Base-by-base conservation (phyloP, 2,113 vertebrate species). In the Butorides virescens region DNA sequence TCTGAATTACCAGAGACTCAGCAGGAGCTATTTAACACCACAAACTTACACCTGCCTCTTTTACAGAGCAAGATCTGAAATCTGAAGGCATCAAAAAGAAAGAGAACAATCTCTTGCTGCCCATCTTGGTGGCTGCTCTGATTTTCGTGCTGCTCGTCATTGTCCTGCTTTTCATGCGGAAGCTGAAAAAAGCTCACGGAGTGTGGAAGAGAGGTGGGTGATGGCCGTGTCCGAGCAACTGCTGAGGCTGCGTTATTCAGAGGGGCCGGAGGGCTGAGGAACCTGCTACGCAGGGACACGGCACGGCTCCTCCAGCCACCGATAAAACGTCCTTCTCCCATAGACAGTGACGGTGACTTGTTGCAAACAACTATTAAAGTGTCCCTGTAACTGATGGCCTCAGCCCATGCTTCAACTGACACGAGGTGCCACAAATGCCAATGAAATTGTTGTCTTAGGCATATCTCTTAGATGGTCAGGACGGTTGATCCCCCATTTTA, bases 181-280 rank as follows among this genome's bases (percentile, higher is more conserved):
- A 99, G 95, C 97, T 99, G 72, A 98, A 98, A 70, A 99, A 97
- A 97, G 99, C 99, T 4, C 99, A 99, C 1, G 50, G 98, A 4
- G 25, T 86, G 29, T 99, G 99, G 99, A 99, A 98, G 71, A 99
- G 91, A 98, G 99, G 99, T 99, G 73, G 92, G 97, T 36, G 18
- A 39, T 5, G 29, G 7, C 14, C 19, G 42, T 55, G 44, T 18
- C 56, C 3, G 0, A 39, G 47, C n/a, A 25, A 7, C 8, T 30
- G 44, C 55, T 56, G 36, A 6, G 0, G 2, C 19, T 55, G 50
- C 27, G 74, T 86, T 30, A 30, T 72, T 47, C 22, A 44, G 52
- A 29, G 29, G 32, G 26, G 36, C 16, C 10, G 39, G 32, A 55
- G 21, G 49, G 44, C 68, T 11, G 42, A 81, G 63, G 34, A 25